Evolutionary conservation across 2,888 invertebrate species (phyloP), one percentile per base, ranked within the genome.

Genomic region (Andrena trimmerana): DNA sequence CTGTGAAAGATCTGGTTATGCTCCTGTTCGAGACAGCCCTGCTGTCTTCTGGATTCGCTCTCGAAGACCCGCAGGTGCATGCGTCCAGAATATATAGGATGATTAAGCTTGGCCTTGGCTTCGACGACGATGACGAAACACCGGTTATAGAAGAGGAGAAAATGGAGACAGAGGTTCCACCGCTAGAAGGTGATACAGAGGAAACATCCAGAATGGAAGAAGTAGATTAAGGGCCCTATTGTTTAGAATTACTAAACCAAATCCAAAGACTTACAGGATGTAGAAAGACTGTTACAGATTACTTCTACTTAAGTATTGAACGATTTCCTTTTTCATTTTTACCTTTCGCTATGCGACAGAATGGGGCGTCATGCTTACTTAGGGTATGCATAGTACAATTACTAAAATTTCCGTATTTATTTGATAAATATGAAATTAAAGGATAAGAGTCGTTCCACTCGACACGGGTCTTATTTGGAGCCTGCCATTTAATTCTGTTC

Each of bases 121-220:
- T 99, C 90, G 99, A 99, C 94, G 99, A 99, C 93, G 99, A 99
- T 87, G 99, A 99, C 78, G 98, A 99, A 89, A 96, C 96, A 0
- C 95, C 96, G 6, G 90, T 87, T 8, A 97, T 97, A 85, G 97
- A 96, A 77, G 96, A 96, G 84, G 94, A 96, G 10, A 96, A 95
- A 76, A 91, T 92, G 57, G 95, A 94, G 10, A 96, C 96, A 2
- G 88, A 88, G 78, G 42, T 87, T 69, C 88, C 87, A 24, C 20
- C 79, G 0, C 33, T 88, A 67, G 98, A 98, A 91, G 98, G 97
- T 70, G 98, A 99, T 94, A 97, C 98, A 78, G 99, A 99, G 94
- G 99, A 99, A 94, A 98, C 98, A 78, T 98, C 98, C 0, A 96
- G 99, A 90, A 99, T 99, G 99, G 99, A 99, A 95, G 99, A 99